phyloP scores from a whole-genome alignment of 2,888 invertebrate species.

The Eledona agricola region DNA sequence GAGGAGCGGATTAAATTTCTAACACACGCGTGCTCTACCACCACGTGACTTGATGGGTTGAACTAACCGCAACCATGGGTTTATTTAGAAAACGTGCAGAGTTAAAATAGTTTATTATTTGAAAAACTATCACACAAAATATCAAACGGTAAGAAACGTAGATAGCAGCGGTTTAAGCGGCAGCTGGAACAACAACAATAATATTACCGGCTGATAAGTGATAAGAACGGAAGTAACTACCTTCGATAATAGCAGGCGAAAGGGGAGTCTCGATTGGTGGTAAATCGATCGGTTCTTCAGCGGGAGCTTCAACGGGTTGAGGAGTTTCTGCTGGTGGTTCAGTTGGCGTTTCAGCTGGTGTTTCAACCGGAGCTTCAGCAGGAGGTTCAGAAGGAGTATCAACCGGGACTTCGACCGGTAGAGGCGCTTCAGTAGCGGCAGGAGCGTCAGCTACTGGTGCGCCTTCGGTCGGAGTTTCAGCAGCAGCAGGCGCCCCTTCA shows the following conservation, averaged over 20 bases:
- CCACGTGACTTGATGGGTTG: slow-evolving; percentile 31
- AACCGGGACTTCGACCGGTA: slow-evolving; percentile 47
- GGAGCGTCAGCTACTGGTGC: slow-evolving; percentile 57
- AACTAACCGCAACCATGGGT: slow-evolving; percentile 21
- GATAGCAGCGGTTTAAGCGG: slow-evolving; percentile 7
- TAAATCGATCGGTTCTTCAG: slow-evolving; percentile 35
- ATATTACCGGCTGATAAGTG: no score
- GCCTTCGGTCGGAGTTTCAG: slow-evolving; percentile 41
- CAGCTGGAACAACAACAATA: slow-evolving; percentile 14
- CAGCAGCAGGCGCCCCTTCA: slow-evolving; percentile 48
- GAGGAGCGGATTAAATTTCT: slow-evolving; percentile 30
- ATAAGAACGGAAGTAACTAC: no score
- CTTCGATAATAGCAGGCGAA: slow-evolving; percentile 32
- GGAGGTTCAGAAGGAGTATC: slow-evolving; percentile 53
- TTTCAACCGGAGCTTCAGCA: slow-evolving; percentile 38
- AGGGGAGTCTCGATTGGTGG: slow-evolving; percentile 42
- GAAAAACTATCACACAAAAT: slow-evolving; percentile 9
- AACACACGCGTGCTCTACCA: slow-evolving; percentile 23
- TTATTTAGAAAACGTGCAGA: slow-evolving; percentile 5
- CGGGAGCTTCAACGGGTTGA: slow-evolving; percentile 41
- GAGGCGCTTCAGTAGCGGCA: slow-evolving; percentile 49
- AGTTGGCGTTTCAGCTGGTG: slow-evolving; percentile 40
- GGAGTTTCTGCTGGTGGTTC: slow-evolving; percentile 51
- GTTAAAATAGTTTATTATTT: slow-evolving; percentile 17
- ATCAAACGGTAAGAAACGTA: slow-evolving; percentile 1